phyloP scores from a whole-genome alignment of 2,888 invertebrate species.

The Callimorpha dominula region DNA sequence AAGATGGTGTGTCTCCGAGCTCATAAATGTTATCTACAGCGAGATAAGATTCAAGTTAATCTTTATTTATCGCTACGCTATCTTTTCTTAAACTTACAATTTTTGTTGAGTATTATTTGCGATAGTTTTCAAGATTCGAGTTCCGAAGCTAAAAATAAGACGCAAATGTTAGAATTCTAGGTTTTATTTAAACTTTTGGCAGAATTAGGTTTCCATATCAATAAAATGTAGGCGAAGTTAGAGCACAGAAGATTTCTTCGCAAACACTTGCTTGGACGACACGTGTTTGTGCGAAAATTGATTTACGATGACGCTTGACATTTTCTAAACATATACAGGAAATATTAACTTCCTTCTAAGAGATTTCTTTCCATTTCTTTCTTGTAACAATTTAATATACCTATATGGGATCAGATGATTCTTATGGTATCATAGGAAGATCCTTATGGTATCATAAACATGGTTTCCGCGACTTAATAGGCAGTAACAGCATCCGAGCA shows the following conservation, averaged over 20 bases:
- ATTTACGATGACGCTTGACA: background rate
- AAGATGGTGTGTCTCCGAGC: background rate
- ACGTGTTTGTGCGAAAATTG: background rate
- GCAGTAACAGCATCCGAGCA: background rate
- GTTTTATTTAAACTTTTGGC: background rate
- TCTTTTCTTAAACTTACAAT: background rate
- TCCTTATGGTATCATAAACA: conserved; percentile 2
- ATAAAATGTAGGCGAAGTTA: background rate
- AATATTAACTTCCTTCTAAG: background rate
- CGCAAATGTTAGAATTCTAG: background rate
- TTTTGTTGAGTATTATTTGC: conserved; percentile 3
- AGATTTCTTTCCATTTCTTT: background rate
- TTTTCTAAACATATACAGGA: background rate
- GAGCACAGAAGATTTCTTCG: background rate
- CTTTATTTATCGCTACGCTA: conserved; percentile 2
- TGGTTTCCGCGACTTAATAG: conserved; percentile 5
- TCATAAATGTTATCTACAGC: conserved; percentile 3
- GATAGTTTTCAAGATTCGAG: background rate
- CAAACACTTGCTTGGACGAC: background rate
- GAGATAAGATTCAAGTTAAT: conserved; percentile 12
- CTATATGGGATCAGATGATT: too few relatives aligned
- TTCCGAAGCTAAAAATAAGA: background rate
- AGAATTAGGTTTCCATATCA: background rate
- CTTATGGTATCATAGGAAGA: too few relatives aligned
- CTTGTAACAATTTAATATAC: background rate